Percentiles rank a stretch among this genome's conserved stretches.
These are phyloP conservation scores for Yponomeuta evonymella DNA, from an alignment of 2,888 invertebrate genomes.

Conservation along the genomic window DNA sequence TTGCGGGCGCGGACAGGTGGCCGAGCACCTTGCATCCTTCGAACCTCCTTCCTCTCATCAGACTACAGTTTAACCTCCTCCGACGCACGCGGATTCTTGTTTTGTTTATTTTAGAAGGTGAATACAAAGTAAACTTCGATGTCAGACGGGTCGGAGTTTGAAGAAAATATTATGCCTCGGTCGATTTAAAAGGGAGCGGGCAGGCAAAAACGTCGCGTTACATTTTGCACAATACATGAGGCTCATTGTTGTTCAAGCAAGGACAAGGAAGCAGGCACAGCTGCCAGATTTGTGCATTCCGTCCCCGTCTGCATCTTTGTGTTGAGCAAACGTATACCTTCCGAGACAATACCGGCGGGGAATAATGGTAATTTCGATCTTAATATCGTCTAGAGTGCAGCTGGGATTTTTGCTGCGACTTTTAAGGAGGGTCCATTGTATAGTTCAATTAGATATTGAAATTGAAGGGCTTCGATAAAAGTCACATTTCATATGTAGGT, in stretches of 20 bases:
- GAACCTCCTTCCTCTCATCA: slow-evolving; percentile 17
- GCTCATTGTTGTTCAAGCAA: slow-evolving; percentile 56
- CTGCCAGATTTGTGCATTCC: slow-evolving; percentile 71
- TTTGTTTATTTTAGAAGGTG: slow-evolving; percentile 13
- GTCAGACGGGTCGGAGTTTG: slow-evolving; percentile 19
- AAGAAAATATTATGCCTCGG: slow-evolving; percentile 28
- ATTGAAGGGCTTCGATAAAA: slow-evolving; percentile 41
- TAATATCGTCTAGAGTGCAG: slow-evolving; percentile 70
- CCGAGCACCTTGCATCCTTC: slow-evolving; percentile 60
- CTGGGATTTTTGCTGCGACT: slow-evolving; percentile 54
- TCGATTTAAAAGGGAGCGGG: slow-evolving; percentile 32
- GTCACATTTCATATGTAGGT: slow-evolving; percentile 25
- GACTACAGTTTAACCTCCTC: slow-evolving; percentile 5
- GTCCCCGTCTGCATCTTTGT: slow-evolving; percentile 72
- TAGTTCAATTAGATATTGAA: slow-evolving; percentile 25
- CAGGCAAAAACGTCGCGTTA: slow-evolving; percentile 49
- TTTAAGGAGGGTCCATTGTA: slow-evolving; percentile 43
- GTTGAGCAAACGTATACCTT: slow-evolving; percentile 32
- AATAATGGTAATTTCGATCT: slow-evolving; percentile 76
- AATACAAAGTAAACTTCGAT: neutral
- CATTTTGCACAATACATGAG: slow-evolving; percentile 67
- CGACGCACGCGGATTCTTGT: slow-evolving; percentile 8
- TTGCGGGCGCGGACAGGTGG: slow-evolving; percentile 62
- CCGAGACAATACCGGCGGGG: slow-evolving; percentile 48
- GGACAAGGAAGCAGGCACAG: slow-evolving; percentile 68